Conservation (phyloP, 2,113 vertebrate species). For the Mus musculus region GRCm39 chr16:57721001-57721500, state of each 20-base stretch:
- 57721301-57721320: conserved; percentile 70
- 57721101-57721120: background rate
- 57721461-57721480: conserved; percentile 77
- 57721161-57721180: background rate
- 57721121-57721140: background rate
- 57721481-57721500: conserved; percentile 77
- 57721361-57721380: conserved; percentile 73
- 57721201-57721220: conserved; percentile 28
- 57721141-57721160: conserved; percentile 2
- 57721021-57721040: background rate
- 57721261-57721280: conserved; percentile 73
- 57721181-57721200: conserved; percentile 9
- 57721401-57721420: conserved; percentile 70
- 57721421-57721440: conserved; percentile 71
- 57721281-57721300: conserved; percentile 68
- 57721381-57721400: conserved; percentile 62
- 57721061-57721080: background rate
- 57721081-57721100: background rate
- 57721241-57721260: conserved; percentile 67
- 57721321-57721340: conserved; percentile 68
- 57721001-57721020: background rate
- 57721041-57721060: background rate
- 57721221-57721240: conserved; percentile 56
- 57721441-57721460: conserved; percentile 72
- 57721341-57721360: conserved; percentile 76